Evolutionary conservation across 2,797 vertebrate species (phyloP), one percentile per base, ranked within the genome.

Genomic region (Sternarchorhynchus goeldii): DNA sequence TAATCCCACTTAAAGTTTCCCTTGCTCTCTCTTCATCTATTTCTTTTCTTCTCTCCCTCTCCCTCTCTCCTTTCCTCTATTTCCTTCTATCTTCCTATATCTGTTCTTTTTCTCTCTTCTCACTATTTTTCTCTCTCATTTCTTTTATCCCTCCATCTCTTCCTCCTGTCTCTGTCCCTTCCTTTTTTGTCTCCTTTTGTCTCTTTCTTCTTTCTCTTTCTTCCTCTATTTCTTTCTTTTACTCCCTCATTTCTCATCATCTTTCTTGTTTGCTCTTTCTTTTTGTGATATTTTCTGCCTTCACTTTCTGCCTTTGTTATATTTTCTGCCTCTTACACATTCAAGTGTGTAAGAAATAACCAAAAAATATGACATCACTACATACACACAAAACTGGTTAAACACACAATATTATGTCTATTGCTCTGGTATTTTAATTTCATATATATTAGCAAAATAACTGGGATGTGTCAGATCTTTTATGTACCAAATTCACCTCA

Each of bases 1-100:
- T 80, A 76, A 83, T 70, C 25, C 25, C 25, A 25, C 25, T 25
- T 25, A 25, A 25, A 25, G 25, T 81, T 85, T 21, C 55, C 18
- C 7, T 85, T 80, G 73, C 12, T 25, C 58, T 60, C 31, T 5
- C 60, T 17, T 31, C 10, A 5, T 8, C 10, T 16, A 62, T 32
- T 5, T 62, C 29, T 32, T 14, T 16, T n/a, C 55, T 2, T 18
- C 5, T 16, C 21, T 60, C 16, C 10, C 58, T 60, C 21, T 31
- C 1, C 10, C 58, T 60, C 58, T 2, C 12, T 60, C 20, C 2
- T 5, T 29, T 25, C 8, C 7, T 60, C 21, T 60, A 4, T 25
- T 6, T 25, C 58, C 3, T 10, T 60, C 58, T 29, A 6, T n/a
- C 16, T 25, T 6, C 6, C 3, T 10, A 10, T 6, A 21, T 4